Evolutionary conservation across 1,140 invertebrate genomes (phyloP), one percentile per base, ranked within the genome.

Genomic region (Drosophila ogumai): DNA sequence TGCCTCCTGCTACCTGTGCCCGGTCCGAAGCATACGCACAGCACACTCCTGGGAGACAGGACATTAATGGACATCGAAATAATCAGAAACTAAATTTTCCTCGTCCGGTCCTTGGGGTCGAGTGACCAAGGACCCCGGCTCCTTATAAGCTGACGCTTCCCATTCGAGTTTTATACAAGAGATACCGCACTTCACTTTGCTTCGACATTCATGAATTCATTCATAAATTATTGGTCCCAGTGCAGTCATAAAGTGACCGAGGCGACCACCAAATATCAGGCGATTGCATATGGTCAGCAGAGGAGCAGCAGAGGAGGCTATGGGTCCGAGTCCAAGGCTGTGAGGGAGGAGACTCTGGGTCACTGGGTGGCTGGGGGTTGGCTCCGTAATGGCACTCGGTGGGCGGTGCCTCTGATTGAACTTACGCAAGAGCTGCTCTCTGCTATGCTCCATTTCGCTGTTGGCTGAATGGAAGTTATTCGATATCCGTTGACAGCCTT

Each of bases 201-300:
- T 90, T 81, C 78, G 78, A 79, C 81, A 90, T 90, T 90, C 85
- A 85, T 90, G 85, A 88, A 81, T 85, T 90, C 85, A 90, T 90
- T 90, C 85, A 90, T 90, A 90, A 90, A 85, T 90, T 90, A 90
- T 90, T 72, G 86, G 68, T 90, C 85, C 85, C 85, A 73, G 60
- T 67, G 85, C 84, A 88, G 80, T 90, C 84, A 88, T 88, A 88
- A 88, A 88, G 69, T 63, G 78, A 79, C 80, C 84, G 38, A 71
- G 50, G 47, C 63, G 75, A 76, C 81, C 85, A 88, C 85, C 84
- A 90, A 88, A 88, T 90, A 90, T 90, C 67, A 68, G 81, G 59
- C 85, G 78, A 88, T 88, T 87, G 82, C 84, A 88, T 79, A 79
- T 79, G 85, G 61, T 57, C 63, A 72, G 61, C 50, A 66, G 15